Conservation (phyloP, 2,797 vertebrate species). For the Decapterus maruadsi region DNA sequence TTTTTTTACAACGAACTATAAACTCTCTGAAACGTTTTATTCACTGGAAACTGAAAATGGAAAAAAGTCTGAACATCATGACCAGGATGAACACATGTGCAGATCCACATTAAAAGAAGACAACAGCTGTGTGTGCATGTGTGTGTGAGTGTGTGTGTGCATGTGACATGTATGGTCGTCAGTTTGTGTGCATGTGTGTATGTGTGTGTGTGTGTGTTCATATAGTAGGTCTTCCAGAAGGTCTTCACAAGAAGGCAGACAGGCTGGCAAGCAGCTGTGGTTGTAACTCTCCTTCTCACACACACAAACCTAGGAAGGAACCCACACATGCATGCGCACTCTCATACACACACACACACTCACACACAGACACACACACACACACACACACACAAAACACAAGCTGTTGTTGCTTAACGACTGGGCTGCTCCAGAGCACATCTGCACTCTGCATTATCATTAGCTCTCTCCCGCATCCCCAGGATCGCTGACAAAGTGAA, state of each 20-base stretch:
- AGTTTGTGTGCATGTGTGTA: constrained; percentile 35
- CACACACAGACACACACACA: constrained; percentile 35
- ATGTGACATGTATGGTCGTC: constrained; percentile 14
- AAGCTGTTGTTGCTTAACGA: constrained; percentile 85
- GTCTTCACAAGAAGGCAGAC: constrained; percentile 76
- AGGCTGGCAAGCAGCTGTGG: constrained; percentile 82
- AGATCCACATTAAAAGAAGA: constrained; percentile 39
- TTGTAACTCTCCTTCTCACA: constrained; percentile 60
- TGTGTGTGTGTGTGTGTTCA: constrained; percentile 18
- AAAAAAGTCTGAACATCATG: constrained; percentile 6
- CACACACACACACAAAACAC: constrained; percentile 57
- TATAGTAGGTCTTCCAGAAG: constrained; percentile 59
- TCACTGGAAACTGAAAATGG: constrained; percentile 8
- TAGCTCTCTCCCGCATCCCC: constrained; percentile 83
- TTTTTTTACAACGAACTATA: constrained; percentile 2
- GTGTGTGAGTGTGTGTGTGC: constrained; percentile 21
- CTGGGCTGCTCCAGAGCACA: constrained; percentile 84
- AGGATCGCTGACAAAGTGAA: constrained; percentile 90
- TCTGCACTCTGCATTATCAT: constrained; percentile 90
- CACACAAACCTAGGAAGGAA: constrained; percentile 11
- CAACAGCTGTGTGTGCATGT: constrained; percentile 35
- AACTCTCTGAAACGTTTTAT: constrained; percentile 3
- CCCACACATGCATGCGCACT: constrained; percentile 5
- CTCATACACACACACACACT: constrained; percentile 21
- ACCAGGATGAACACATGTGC: constrained; percentile 28